Evolutionary conservation across 2,797 vertebrate species (phyloP).

Genomic region (Gymnopithys bicolor): DNA sequence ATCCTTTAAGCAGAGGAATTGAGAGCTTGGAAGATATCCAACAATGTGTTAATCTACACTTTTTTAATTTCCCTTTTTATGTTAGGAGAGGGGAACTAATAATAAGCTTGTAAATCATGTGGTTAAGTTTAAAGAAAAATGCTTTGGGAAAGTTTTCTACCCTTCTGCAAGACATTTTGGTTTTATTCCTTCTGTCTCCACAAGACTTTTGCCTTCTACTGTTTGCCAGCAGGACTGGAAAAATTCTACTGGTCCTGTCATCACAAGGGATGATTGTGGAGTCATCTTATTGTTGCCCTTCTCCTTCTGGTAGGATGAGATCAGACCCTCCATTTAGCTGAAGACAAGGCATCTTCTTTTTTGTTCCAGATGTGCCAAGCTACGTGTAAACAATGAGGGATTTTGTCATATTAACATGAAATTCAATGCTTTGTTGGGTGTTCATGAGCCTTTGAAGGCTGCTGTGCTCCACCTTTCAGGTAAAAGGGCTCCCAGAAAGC

Average conservation of each 20-base stretch:
- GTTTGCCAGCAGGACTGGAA: slow-evolving; percentile 34
- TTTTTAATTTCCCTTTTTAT: slow-evolving; percentile 48
- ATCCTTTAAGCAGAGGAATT: slow-evolving; percentile 22
- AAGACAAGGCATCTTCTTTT: slow-evolving; percentile 7
- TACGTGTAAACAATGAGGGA: neutral
- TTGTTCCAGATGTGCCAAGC: neutral
- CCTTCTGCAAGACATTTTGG: slow-evolving; percentile 17
- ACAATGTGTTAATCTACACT: slow-evolving; percentile 59
- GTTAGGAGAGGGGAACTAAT: neutral
- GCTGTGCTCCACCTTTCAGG: neutral
- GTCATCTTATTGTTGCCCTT: slow-evolving; percentile 35
- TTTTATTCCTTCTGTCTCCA: slow-evolving; percentile 44
- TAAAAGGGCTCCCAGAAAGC: neutral
- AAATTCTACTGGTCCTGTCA: slow-evolving; percentile 25
- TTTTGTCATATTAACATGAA: neutral
- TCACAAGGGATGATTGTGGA: neutral
- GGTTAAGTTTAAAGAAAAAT: slow-evolving; percentile 52
- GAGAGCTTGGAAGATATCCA: slow-evolving; percentile 49
- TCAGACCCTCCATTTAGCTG: slow-evolving; percentile 17
- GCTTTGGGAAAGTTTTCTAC: slow-evolving; percentile 52
- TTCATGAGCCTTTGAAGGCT: neutral
- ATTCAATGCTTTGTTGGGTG: neutral
- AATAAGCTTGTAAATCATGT: slow-evolving; percentile 54
- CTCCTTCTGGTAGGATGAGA: slow-evolving; percentile 7
- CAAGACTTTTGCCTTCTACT: slow-evolving; percentile 28